Evolutionary conservation across 2,797 vertebrate genomes (phyloP), one percentile per base, ranked within the genome.

Genomic region (Botia kubotai): DNA sequence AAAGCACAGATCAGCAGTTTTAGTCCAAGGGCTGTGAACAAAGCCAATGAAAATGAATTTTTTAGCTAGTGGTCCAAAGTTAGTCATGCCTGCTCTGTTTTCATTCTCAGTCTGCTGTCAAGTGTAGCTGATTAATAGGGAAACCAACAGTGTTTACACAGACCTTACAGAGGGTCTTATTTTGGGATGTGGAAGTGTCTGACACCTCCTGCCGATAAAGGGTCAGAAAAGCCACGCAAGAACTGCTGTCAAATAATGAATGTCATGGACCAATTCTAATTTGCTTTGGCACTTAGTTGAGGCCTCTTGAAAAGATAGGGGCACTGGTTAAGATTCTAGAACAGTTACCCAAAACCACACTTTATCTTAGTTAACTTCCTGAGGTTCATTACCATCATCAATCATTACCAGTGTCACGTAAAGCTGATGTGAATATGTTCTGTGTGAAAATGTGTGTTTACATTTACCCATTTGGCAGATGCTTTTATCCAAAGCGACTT

Each of bases 401-500:
- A 21, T 13, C 2, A 39, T 16, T 52, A 33, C 48, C 39, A 1
- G 39, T 43, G 19, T n/a, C 23, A 48, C 16, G 29, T 67, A 13
- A 55, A 19, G 17, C 55, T 58, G 11, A 13, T 62, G 60, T 10
- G 19, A 77, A 77, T 58, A 50, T 23, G 58, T 77, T 58, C 75
- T 12, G 17, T 68, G 36, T 77, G 55, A 77, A 68, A 29, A 52
- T 46, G 29, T 66, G 52, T n/a, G n/a, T n/a, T n/a, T n/a, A n/a
- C n/a, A n/a, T n/a, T n/a, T n/a, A n/a, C n/a, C n/a, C n/a, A n/a
- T n/a, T n/a, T n/a, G n/a, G n/a, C n/a, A n/a, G n/a, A n/a, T n/a
- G n/a, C n/a, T n/a, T n/a, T n/a, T n/a, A n/a, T n/a, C n/a, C n/a
- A n/a, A n/a, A n/a, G n/a, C n/a, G n/a, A n/a, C n/a, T n/a, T n/a